Base-by-base conservation (phyloP, 2,113 vertebrate genomes). In the Anolis carolinensis region DNA sequence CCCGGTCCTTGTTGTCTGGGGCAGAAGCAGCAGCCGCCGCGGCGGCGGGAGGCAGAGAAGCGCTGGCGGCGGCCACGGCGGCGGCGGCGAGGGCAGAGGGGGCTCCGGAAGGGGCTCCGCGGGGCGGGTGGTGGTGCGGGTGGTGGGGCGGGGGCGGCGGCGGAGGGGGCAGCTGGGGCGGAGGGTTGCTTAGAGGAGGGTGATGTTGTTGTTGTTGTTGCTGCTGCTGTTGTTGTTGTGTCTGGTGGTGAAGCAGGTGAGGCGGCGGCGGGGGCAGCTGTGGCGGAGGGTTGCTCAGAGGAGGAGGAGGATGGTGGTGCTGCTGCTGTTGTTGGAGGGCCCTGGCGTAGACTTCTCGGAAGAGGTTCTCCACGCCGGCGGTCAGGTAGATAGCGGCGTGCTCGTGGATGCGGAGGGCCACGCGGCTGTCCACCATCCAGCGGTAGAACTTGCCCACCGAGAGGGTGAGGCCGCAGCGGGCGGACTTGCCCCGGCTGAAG, bases 371-470 rank as follows among this genome's bases (percentile, higher is more conserved):
- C 96, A 97, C 95, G 96, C 97, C 97, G 87, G 97, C 98, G 0
- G 97, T 96, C 96, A 99, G 96, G 97, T 98, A 99, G 96, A 99
- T 99, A 83, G 98, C 98, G 6, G 98, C 98, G 93, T 99, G 98
- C 92, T 99, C 98, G 94, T 99, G 98, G 96, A 99, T 96, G 95
- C 98, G 96, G 87, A 97, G 95, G 86, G 98, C 98, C 73, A 99
- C 96, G 91, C 97, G 96, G 95, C 98, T 97, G 93, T 99, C 98
- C 91, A 98, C 98, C 98, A 99, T 99, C 98, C 98, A 99, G 94
- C 97, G 97, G 95, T 99, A 99, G 97, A 99, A 98, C 95, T 97
- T 97, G 84, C 98, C 98, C 94, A 99, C 98, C 79, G 97, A 97
- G 93, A 99, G 98, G 90, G 96, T 95, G 92, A 99, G 98, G 89